Evolutionary conservation across 2,888 invertebrate species (phyloP).

Genomic region (Teinopalpus imperialis): DNA sequence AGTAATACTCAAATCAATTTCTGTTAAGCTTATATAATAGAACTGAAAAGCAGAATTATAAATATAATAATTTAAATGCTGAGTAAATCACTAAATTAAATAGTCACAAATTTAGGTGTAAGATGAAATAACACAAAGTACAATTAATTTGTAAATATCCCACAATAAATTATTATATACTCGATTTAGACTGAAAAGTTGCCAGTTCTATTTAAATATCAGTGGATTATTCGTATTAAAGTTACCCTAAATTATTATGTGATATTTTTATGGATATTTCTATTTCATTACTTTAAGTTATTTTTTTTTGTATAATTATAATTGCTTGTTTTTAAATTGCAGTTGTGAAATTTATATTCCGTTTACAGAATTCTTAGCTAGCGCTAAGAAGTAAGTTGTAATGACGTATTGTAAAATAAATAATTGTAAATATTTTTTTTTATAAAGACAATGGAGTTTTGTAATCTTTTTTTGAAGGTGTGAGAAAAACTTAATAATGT

Average conservation of each 20-base stretch:
- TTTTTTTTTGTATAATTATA: conserved; percentile 24
- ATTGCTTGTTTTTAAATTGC: conserved; percentile 20
- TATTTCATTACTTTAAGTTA: conserved; percentile 41
- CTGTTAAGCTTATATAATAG: conserved; percentile 3
- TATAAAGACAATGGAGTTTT: conserved; percentile 51
- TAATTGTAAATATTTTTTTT: conserved; percentile 79
- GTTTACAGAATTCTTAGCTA: conserved; percentile 3
- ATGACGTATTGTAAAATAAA: conserved; percentile 73
- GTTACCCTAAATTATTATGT: conserved; percentile 79
- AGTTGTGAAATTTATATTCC: conserved; percentile 9
- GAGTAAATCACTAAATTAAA: conserved; percentile 4
- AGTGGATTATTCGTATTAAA: conserved; percentile 56
- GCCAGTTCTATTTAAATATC: conserved; percentile 36
- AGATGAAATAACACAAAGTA: conserved; percentile 21
- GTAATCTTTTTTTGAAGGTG: conserved; percentile 18
- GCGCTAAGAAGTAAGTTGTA: conserved; percentile 49
- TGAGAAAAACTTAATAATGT: conserved; percentile 5
- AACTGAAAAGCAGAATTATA: neutral
- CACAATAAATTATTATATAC: conserved; percentile 27
- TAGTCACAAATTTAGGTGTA: conserved; percentile 26
- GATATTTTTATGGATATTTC: conserved; percentile 67
- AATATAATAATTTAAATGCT: neutral
- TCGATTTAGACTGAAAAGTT: conserved; percentile 34
- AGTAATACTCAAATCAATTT: neutral
- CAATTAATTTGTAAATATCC: conserved; percentile 26